Base-by-base conservation (phyloP, 2,888 invertebrate genomes). In the Sphaerophoria rueppellii region DNA sequence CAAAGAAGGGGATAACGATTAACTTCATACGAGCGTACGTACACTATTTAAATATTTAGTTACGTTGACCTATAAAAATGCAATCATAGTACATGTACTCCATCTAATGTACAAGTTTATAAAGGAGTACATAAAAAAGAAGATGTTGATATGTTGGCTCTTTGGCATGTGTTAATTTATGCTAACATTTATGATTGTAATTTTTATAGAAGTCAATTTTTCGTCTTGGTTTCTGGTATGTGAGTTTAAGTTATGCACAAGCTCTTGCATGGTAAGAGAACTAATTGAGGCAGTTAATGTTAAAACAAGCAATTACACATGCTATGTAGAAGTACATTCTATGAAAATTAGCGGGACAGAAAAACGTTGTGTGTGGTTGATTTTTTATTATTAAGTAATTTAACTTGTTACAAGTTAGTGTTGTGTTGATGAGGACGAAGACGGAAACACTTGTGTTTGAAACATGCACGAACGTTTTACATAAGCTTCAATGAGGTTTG, bases 1-100 rank as follows among this genome's bases (percentile, higher is more conserved):
- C 14, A 3, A 11, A 43, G 12, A 6, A 46, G 40, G 35, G 55
- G 48, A 35, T 67, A 40, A 37, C 57, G 73, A 35, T 14, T 34
- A 40, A n/a, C 0, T 57, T 6, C 12, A 16, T 63, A 37, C 32
- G 24, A 24, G 24, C 24, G 24, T 24, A 24, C 2, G 24, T 24
- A 24, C 24, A 24, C 32, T 77, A 63, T 82, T 78, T 75, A 67
- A 79, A 83, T 75, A 76, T 80, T 80, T 83, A 75, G 79, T 79
- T 75, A 83, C 75, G 83, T 63, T 83, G 83, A 79, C 83, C 79
- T 75, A 83, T 76, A 79, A 83, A 83, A 75, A 83, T 70, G 73
- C 70, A 82, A 78, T 37, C 40, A 52, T 55, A 35, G 60, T 43
- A 43, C 24, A 43, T 60, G 52, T 52, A 65, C 9, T n/a, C n/a